These are phyloP conservation scores for Phyllostomus hastatus DNA, from an alignment of 2,113 vertebrate genomes.

Conservation along the genomic window DNA sequence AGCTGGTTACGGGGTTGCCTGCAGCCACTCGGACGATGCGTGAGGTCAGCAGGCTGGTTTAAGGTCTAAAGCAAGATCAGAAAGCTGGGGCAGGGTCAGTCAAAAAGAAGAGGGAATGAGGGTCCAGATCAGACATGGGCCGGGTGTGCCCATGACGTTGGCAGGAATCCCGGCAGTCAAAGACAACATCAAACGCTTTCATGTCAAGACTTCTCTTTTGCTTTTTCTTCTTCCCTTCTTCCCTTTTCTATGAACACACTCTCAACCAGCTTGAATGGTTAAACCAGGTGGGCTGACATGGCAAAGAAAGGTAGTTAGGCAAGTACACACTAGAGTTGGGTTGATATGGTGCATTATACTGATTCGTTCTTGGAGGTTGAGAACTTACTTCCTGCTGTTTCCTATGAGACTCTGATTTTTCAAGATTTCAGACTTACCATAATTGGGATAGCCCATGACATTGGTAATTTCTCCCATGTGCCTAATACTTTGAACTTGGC, in stretches of 20 bases:
- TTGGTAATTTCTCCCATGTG: background rate
- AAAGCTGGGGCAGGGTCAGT: background rate
- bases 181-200: background rate
- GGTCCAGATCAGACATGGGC: too few species aligned
- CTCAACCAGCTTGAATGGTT: background rate
- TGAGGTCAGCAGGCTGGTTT: background rate
- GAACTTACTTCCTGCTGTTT: background rate
- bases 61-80: background rate
- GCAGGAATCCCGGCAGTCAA: background rate
- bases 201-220: background rate
- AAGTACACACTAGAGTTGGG: background rate
- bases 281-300: background rate
- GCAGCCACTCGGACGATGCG: background rate
- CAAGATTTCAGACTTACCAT: background rate
- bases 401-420: background rate
- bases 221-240: background rate
- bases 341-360: background rate
- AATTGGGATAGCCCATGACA: background rate
- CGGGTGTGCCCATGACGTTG: background rate
- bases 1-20: background rate
- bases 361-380: background rate
- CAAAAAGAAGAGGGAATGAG: background rate
- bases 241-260: background rate
- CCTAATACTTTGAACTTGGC: background rate
- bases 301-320: background rate